Conservation (phyloP, 2,888 invertebrate genomes). For the Cheilosia vernalis region DNA sequence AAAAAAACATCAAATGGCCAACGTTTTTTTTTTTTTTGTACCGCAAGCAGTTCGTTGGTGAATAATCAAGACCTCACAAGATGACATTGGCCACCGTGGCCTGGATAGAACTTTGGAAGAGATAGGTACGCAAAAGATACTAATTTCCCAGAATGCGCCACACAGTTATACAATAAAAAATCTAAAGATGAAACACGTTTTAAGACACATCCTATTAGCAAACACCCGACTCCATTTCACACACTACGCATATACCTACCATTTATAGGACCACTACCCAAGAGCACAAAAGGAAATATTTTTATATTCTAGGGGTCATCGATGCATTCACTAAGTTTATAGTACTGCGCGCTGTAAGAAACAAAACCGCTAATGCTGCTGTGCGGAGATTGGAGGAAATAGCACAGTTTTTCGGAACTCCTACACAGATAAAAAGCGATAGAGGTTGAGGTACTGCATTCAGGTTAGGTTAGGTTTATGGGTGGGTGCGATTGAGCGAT, state of each 20-base stretch:
- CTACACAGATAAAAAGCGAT: neutral
- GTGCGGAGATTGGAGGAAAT: neutral
- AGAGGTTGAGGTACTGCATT: no score
- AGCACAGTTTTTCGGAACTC: neutral
- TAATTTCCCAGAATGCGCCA: neutral
- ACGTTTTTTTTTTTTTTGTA: no score
- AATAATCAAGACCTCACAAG: no score
- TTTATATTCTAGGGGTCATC: slow-evolving; percentile 14
- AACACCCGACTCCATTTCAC: neutral
- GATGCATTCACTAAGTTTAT: no score
- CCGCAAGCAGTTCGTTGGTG: no score
- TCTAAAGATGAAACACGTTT: no score
- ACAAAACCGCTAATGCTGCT: neutral
- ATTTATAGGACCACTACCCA: slow-evolving; percentile 15
- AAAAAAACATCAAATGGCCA: neutral
- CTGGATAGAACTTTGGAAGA: neutral
- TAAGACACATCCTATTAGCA: neutral
- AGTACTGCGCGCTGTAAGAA: no score
- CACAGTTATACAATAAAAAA: neutral
- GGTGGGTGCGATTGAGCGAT: no score
- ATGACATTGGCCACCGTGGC: no score
- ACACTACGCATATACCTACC: slow-evolving; percentile 1
- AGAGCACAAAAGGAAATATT: neutral
- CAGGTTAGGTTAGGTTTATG: no score
- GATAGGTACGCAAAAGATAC: neutral